These are phyloP conservation scores for Furcifer pardalis DNA, from an alignment of 2,797 vertebrate species.

Conservation along the genomic window DNA sequence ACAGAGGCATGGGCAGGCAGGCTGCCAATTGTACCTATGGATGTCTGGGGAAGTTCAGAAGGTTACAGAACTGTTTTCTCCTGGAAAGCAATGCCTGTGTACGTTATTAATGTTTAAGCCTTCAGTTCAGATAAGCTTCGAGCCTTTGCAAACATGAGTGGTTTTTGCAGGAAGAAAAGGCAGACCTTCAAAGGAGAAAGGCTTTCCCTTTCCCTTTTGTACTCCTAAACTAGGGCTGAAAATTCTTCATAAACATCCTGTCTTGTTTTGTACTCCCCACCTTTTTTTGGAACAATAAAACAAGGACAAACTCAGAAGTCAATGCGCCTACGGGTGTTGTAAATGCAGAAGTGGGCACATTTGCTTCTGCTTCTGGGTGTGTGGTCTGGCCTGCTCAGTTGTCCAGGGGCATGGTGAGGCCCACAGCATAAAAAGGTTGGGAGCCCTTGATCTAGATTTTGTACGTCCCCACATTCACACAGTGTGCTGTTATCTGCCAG, in stretches of 20 bases:
- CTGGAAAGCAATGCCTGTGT: constrained; percentile 22
- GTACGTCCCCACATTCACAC: too few species aligned
- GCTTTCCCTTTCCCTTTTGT: not conserved
- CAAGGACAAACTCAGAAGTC: not conserved
- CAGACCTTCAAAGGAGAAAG: not conserved
- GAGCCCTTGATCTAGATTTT: too few species aligned
- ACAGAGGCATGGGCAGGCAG: not conserved
- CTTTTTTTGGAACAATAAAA: not conserved
- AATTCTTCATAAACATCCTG: not conserved
- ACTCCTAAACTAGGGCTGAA: not conserved
- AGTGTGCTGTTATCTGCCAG: too few species aligned
- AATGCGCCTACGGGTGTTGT: too few species aligned
- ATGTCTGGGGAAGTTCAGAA: constrained; percentile 11
- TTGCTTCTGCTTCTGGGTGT: too few species aligned
- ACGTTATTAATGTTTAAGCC: constrained; percentile 63
- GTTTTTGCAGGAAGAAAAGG: not conserved
- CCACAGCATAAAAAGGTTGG: too few species aligned
- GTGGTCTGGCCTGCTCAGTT: too few species aligned
- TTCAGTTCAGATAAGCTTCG: constrained; percentile 50
- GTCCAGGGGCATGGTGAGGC: too few species aligned
- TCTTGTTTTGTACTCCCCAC: constrained; percentile 15
- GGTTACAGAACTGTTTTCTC: not conserved
- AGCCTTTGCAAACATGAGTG: constrained; percentile 31
- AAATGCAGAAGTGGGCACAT: too few species aligned
- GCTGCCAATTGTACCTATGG: not conserved